A percentile compares a stretch with the other conserved stretches of the same genome.
phyloP scores from a whole-genome alignment of 2,888 invertebrate species.

The Tetrapedia diversipes region DNA sequence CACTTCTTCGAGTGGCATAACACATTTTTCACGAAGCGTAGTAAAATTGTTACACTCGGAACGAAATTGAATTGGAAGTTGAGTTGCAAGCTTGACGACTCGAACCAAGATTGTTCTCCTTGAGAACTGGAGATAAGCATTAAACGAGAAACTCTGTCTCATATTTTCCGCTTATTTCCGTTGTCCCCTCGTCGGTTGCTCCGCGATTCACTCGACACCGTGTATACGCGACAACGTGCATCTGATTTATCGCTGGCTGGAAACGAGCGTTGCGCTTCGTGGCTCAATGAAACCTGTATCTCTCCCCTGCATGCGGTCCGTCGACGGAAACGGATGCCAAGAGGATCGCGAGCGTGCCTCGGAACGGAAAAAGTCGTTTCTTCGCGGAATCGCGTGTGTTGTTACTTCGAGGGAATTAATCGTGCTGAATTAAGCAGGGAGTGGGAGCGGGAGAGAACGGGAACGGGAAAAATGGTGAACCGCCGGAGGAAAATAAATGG shows the following conservation, averaged over 20 bases:
- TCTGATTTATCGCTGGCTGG: neutral
- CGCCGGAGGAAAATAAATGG: no score
- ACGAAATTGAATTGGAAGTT: no score
- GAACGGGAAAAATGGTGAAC: neutral
- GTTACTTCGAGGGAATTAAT: conserved; percentile 14
- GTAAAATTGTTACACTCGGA: no score
- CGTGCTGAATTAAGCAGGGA: neutral
- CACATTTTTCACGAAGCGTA: no score
- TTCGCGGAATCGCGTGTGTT: conserved; percentile 15
- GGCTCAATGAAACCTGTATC: conserved; percentile 46
- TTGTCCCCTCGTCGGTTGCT: no score
- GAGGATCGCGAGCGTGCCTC: conserved; percentile 11
- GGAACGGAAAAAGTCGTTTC: conserved; percentile 2
- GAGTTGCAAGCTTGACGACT: no score
- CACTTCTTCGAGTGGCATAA: no score
- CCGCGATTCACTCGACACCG: no score
- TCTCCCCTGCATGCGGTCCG: neutral
- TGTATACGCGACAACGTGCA: neutral
- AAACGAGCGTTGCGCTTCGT: conserved; percentile 16
- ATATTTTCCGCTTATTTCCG: no score
- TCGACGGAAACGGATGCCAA: conserved; percentile 10
- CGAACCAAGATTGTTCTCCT: no score
- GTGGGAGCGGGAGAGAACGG: neutral
- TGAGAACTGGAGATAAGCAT: no score
- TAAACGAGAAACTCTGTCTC: no score